These are phyloP conservation scores for Albula glossodonta DNA, from an alignment of 2,113 vertebrate genomes.

Conservation along the genomic window DNA sequence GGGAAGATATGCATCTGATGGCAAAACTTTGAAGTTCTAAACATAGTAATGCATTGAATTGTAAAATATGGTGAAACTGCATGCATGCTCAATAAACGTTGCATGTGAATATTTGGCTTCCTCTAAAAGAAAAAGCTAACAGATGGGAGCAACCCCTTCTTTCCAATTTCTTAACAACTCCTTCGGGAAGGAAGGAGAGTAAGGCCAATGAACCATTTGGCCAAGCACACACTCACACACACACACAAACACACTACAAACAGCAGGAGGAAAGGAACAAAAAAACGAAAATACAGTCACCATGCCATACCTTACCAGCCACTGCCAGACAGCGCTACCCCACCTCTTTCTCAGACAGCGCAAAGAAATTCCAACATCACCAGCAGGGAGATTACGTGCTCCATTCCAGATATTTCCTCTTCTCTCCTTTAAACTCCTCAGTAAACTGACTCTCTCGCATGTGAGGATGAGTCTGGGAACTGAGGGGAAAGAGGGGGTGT, in stretches of 20 bases:
- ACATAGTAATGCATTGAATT: background rate
- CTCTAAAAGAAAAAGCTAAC: background rate
- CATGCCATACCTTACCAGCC: background rate
- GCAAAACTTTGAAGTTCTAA: background rate
- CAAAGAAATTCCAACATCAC: constrained; percentile 35
- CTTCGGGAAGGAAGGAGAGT: constrained; percentile 31
- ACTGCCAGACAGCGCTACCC: constrained; percentile 10
- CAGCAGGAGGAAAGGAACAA: background rate
- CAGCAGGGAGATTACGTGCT: constrained; percentile 27
- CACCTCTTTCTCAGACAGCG: constrained; percentile 28
- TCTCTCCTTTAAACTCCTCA: constrained; percentile 45
- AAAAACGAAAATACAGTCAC: background rate
- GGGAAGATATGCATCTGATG: background rate
- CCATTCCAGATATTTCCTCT: constrained; percentile 36
- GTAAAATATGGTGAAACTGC: background rate
- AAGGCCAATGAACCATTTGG: constrained; percentile 39
- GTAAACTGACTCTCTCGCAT: constrained; percentile 49
- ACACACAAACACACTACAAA: background rate
- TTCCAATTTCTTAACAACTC: constrained; percentile 45
- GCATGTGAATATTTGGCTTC: background rate
- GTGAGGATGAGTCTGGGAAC: constrained; percentile 57
- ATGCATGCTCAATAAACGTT: background rate
- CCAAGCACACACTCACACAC: background rate
- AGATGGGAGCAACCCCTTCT: background rate
- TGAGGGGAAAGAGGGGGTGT: constrained; percentile 41